These are phyloP conservation scores for Meloe dianella DNA, from an alignment of 2,888 invertebrate species.

Conservation along the genomic window DNA sequence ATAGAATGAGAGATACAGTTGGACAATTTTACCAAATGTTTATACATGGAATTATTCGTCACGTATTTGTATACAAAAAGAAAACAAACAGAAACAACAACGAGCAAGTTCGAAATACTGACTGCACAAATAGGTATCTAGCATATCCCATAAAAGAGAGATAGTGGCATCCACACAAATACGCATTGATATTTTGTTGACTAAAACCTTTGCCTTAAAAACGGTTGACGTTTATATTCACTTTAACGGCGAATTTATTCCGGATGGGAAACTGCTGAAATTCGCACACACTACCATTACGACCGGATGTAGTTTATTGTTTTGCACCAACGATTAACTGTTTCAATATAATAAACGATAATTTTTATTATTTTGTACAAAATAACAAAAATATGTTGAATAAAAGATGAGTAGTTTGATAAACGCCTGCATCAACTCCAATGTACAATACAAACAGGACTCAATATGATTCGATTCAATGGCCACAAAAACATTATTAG, in stretches of 20 bases:
- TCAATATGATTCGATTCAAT: conserved; percentile 19
- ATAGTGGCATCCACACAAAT: background rate
- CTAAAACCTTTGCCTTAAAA: background rate
- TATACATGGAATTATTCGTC: conserved; percentile 7
- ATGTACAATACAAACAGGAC: conserved; percentile 20
- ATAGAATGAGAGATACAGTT: background rate
- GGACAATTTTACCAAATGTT: background rate
- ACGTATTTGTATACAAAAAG: background rate
- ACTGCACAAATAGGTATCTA: background rate
- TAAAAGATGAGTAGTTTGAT: background rate
- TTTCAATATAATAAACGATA: background rate
- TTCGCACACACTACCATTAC: background rate
- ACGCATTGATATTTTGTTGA: background rate
- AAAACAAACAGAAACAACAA: background rate
- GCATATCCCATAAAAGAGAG: background rate
- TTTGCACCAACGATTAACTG: background rate
- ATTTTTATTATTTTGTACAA: background rate
- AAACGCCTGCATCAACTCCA: conserved; percentile 7
- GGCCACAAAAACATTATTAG: conserved; percentile 18
- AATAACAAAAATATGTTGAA: background rate
- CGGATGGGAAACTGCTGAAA: conserved; percentile 1
- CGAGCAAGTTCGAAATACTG: background rate
- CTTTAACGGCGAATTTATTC: conserved; percentile 5
- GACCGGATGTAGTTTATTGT: conserved; percentile 4
- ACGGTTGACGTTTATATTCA: conserved; percentile 1